Base-by-base conservation (phyloP, 2,888 invertebrate genomes). In the Agonopterix subpropinquella region DNA sequence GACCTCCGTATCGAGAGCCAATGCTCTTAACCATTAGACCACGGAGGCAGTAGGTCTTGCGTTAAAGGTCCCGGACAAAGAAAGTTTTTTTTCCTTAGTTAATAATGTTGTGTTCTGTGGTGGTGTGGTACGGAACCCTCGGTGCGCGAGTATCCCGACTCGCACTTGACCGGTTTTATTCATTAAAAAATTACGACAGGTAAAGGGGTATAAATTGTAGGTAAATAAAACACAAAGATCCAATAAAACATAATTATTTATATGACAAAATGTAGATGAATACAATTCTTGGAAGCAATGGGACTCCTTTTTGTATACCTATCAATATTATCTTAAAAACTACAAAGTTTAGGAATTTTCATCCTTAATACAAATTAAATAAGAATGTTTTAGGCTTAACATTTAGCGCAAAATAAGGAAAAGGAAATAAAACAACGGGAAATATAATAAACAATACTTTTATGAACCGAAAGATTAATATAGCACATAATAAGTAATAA, bases 261-360 rank as follows among this genome's bases (percentile, higher is more conserved):
- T 71, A 79, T 66, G 73, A 76, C 72, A 77, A 75, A 61, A 75
- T 80, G 73, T 81, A 80, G 73, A 79, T 72, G 76, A 77, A 80
- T 83, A 83, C 70, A 78, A 72, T 76, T 70, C 70, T 73, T 85
- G 86, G 86, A 87, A 87, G 86, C 86, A 79, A 78, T 77, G 82
- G 83, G 81, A 80, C 81, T 71, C 66, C 57, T 65, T 62, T 66
- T 65, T 28, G 28, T 56, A 64, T 62, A n/a, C n/a, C n/a, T n/a
- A 60, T 57, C 55, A 58, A 56, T 61, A 52, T 59, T 63, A 47
- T 50, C 44, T 47, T 50, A 50, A 44, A 10, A 11, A 43, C 36
- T 48, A 43, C 15, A 47, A 8, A 37, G 39, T 43, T 48, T 48
- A 48, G 43, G 48, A 36, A 47, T 41, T 51, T 47, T 49, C 43